Base-by-base conservation (phyloP, 2,888 invertebrate genomes). In the Reticulitermes lucifugus region DNA sequence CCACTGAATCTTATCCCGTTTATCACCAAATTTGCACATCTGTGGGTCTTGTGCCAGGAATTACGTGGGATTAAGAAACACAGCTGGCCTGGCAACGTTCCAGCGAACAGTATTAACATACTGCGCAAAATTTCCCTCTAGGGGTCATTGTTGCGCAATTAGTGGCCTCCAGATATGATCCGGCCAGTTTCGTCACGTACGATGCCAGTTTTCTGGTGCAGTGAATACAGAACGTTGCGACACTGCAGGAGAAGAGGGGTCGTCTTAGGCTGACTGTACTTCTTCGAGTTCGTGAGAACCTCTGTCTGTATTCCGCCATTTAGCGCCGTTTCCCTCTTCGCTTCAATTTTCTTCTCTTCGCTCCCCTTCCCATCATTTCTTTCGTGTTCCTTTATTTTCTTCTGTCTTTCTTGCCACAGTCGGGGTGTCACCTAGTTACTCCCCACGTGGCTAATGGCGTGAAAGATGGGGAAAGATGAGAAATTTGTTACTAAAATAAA, bases 21-120 rank as follows among this genome's bases (percentile, higher is more conserved):
- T 65, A 65, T 65, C 65, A 65, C n/a, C 65, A 65, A 65, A 65
- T 65, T 65, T 65, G 4, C 65, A 65, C 65, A 14, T 65, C 65
- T n/a, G 65, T 6, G n/a, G 6, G 6, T 12, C 21, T 12, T 25
- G 65, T 65, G 25, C 6, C 5, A 6, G n/a, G 65, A n/a, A 65
- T 65, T 65, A 65, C 65, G 25, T 65, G 65, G 25, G 65, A 65
- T 25, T n/a, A 25, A 65, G 65, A 65, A 25, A 25, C 25, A 65
- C 9, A 25, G 65, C 25, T 25, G n/a, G 25, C 25, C 65, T 65
- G 65, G 65, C 65, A 10, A 1, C 12, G 65, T 65, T 65, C 65
- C 65, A 65, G 25, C 10, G 4, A 25, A 9, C 12, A 25, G 12
- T 65, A 25, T n/a, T 65, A 65, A 0, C 1, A 21, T 60, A 1